These are phyloP conservation scores for Uromys caudimaculatus DNA, from an alignment of 2,797 vertebrate species.

Conservation along the genomic window DNA sequence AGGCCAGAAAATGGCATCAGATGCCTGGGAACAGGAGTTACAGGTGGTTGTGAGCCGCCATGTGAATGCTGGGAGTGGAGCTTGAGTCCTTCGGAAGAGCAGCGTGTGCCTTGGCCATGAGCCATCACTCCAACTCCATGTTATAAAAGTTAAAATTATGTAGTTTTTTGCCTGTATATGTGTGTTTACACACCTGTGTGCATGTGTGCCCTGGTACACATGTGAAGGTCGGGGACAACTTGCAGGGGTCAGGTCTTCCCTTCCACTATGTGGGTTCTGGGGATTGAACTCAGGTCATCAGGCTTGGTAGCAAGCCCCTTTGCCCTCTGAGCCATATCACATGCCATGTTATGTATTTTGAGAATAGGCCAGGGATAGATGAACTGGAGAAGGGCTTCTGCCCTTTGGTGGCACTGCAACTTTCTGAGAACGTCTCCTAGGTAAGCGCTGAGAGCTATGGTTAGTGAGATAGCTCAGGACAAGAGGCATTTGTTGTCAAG, in stretches of 20 bases:
- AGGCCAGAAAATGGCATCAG: no score
- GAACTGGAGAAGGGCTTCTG: neutral
- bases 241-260: neutral
- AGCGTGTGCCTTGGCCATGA: neutral
- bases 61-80: neutral
- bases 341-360: neutral
- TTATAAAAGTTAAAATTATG: neutral
- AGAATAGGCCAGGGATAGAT: neutral
- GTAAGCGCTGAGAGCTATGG: neutral
- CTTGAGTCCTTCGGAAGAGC: neutral
- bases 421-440: neutral
- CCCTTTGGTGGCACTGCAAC: neutral
- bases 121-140: no score
- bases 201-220: neutral
- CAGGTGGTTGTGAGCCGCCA: no score
- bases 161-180: neutral
- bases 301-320: neutral
- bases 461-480: neutral
- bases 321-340: neutral
- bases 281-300: neutral
- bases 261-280: neutral
- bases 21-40: neutral
- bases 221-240: neutral
- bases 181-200: neutral
- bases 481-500: neutral